Percentiles rank a stretch among this genome's conserved stretches.
phyloP scores from a whole-genome alignment of 1,140 invertebrate species.

The Sesamia nonagrioides region DNA sequence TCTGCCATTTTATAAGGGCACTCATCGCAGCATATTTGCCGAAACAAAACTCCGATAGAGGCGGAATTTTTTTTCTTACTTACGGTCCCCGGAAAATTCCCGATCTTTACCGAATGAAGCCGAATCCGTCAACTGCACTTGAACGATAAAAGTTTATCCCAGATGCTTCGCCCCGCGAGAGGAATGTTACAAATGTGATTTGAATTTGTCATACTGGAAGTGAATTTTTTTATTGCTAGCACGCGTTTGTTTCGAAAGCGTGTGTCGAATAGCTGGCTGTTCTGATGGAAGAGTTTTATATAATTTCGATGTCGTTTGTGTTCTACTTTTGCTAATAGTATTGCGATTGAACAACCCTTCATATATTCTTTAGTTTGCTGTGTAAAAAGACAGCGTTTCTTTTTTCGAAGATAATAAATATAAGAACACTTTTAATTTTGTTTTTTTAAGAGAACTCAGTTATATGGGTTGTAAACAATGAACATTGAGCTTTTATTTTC shows the following conservation, averaged over 20 bases:
- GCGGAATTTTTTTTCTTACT: not conserved
- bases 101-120: slow-evolving; percentile 21
- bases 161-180: not conserved
- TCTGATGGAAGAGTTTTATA: slow-evolving; percentile 22
- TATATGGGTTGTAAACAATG: too few relatives aligned
- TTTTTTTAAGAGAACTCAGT: too few relatives aligned
- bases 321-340: not conserved
- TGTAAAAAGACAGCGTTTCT: not conserved
- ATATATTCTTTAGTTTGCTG: not conserved
- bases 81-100: slow-evolving; percentile 26
- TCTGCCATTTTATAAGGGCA: too few relatives aligned
- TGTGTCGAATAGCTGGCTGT: slow-evolving; percentile 32
- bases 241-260: slow-evolving; percentile 35
- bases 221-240: slow-evolving; percentile 39
- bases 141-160: slow-evolving; percentile 43
- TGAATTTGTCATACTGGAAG: slow-evolving; percentile 46
- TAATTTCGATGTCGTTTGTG: not conserved
- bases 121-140: slow-evolving; percentile 43
- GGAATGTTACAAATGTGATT: slow-evolving; percentile 50
- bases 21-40: not conserved
- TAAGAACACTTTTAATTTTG: too few relatives aligned
- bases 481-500: too few relatives aligned
- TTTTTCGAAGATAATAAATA: too few relatives aligned
- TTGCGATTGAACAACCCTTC: not conserved
- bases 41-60: slow-evolving; percentile 8